A percentile compares a stretch with the other conserved stretches of the same genome.
Evolutionary conservation across 1,140 invertebrate genomes (phyloP).

Genomic region (Thalassaphorura encarpata): DNA sequence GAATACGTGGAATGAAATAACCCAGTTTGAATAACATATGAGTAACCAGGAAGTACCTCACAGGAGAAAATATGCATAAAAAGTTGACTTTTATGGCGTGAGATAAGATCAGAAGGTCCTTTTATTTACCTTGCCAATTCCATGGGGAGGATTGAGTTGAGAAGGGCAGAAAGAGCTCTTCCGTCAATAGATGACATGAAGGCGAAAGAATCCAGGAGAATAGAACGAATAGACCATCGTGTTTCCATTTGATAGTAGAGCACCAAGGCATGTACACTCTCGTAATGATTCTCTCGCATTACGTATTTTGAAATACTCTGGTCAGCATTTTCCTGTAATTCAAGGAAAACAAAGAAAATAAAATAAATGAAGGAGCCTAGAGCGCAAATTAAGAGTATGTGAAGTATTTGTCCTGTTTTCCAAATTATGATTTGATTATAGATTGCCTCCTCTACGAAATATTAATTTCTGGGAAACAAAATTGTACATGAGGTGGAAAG

Average conservation of each 20-base stretch:
- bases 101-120: too few relatives aligned
- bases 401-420: too few relatives aligned
- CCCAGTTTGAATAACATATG: too few relatives aligned
- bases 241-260: slow-evolving; percentile 90
- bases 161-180: slow-evolving; percentile 63
- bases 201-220: slow-evolving; percentile 72
- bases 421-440: too few relatives aligned
- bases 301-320: slow-evolving; percentile 65
- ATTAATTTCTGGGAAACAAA: too few relatives aligned
- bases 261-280: slow-evolving; percentile 62
- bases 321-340: slow-evolving; percentile 82
- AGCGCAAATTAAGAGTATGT: too few relatives aligned
- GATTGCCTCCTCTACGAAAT: too few relatives aligned
- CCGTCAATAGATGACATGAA: slow-evolving; percentile 73
- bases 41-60: too few relatives aligned
- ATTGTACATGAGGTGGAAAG: too few relatives aligned
- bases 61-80: too few relatives aligned
- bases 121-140: slow-evolving; percentile 62
- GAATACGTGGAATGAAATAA: too few relatives aligned
- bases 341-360: slow-evolving; percentile 34
- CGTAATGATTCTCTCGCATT: slow-evolving; percentile 62
- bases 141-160: slow-evolving; percentile 74
- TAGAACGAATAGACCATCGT: slow-evolving; percentile 65
- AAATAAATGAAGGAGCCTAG: not conserved
- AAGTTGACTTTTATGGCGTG: too few relatives aligned